A percentile compares a stretch with the other conserved stretches of the same genome.
These are phyloP conservation scores for Salvator merianae DNA, from an alignment of 2,113 vertebrate species.

Conservation along the genomic window DNA sequence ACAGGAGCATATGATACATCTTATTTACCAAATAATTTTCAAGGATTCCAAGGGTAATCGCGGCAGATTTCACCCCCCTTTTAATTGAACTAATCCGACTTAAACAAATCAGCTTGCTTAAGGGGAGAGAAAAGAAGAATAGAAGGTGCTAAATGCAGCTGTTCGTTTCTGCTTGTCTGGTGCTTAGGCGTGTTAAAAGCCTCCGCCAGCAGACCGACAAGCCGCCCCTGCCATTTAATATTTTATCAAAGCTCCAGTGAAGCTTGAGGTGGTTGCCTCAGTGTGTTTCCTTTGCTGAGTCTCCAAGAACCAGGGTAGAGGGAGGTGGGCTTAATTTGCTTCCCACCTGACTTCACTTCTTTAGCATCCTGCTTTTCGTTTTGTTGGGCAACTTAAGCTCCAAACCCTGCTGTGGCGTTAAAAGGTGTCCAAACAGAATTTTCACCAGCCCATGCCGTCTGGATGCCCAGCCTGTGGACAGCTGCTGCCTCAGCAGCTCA, in stretches of 20 bases:
- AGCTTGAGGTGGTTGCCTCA: fast-evolving
- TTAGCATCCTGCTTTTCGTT: no score
- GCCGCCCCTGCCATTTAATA: neutral
- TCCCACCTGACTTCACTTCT: no score
- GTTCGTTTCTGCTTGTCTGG: neutral
- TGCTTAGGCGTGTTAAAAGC: neutral
- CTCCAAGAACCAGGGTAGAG: neutral
- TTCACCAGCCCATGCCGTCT: no score
- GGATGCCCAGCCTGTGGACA: no score
- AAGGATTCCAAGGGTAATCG: constrained; percentile 21
- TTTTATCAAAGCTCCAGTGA: neutral
- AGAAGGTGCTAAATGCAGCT: neutral
- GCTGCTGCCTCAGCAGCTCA: no score
- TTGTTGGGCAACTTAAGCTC: no score
- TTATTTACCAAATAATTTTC: constrained; percentile 52
- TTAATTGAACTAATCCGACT: constrained; percentile 31
- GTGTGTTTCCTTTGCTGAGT: neutral
- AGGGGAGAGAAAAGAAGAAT: neutral
- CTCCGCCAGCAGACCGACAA: neutral
- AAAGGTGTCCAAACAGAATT: no score
- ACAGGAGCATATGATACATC: neutral
- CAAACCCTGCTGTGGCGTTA: no score
- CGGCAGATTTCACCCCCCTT: neutral
- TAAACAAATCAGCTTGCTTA: neutral
- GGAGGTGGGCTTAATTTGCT: no score